phyloP scores from a whole-genome alignment of 2,113 vertebrate genomes.

The Mobula hypostoma region DNA sequence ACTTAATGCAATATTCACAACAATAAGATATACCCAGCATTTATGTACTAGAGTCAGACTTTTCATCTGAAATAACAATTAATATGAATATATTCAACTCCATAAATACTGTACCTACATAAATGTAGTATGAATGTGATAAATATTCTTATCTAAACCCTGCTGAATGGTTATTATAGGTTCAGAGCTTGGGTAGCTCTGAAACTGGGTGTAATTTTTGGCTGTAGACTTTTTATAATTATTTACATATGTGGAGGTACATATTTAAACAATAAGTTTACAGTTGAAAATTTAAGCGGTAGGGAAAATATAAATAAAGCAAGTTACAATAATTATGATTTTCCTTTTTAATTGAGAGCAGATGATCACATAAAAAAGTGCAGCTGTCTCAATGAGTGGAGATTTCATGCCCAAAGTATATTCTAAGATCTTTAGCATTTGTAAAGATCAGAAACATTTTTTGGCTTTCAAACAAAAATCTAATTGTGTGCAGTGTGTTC shows the following conservation, averaged over 20 bases:
- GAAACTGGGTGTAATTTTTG: not conserved
- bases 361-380: not conserved
- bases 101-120: not conserved
- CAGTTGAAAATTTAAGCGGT: not conserved
- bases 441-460: not conserved
- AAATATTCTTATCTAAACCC: not conserved
- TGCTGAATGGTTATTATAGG: not conserved
- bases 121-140: not conserved
- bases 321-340: not conserved
- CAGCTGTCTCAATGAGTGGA: not conserved
- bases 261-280: not conserved
- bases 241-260: not conserved
- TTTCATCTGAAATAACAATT: not conserved
- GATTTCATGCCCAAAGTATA: not conserved
- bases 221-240: not conserved
- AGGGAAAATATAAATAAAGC: not conserved
- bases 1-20: too few relatives aligned
- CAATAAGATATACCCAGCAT: too few relatives aligned
- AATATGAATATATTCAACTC: not conserved
- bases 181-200: not conserved
- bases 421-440: not conserved
- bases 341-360: not conserved
- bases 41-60: not conserved
- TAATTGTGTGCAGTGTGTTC: not conserved
- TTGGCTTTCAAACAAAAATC: not conserved